Percentiles rank a stretch among this genome's conserved stretches.
phyloP scores from a whole-genome alignment of 2,797 vertebrate species.

The Lacerta bilineata region DNA sequence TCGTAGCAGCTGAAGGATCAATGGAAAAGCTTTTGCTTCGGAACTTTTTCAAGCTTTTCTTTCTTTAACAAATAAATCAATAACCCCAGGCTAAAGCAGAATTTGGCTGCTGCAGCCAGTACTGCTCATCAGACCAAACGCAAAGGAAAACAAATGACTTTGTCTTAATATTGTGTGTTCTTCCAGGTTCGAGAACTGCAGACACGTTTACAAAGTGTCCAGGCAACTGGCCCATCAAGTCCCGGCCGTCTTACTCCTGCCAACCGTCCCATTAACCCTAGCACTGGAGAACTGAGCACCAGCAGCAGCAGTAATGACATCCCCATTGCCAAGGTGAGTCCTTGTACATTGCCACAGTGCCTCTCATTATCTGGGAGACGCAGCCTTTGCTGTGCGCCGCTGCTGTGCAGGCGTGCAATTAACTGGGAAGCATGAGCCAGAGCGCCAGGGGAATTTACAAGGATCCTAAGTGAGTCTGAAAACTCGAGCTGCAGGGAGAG shows the following conservation, averaged over 20 bases:
- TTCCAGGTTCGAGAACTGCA: constrained; percentile 89
- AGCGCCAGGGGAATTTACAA: constrained; percentile 18
- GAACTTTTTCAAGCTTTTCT: background rate
- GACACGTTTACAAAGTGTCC: constrained; percentile 86
- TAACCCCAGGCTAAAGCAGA: background rate
- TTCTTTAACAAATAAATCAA: background rate
- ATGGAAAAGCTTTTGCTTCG: background rate
- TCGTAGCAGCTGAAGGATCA: background rate
- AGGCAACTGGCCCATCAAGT: constrained; percentile 84
- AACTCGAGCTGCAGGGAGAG: constrained; percentile 38
- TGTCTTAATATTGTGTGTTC: constrained; percentile 19
- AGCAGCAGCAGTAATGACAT: constrained; percentile 91
- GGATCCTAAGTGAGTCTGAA: background rate
- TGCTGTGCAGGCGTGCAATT: background rate
- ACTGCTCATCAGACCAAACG: constrained; percentile 15
- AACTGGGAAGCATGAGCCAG: background rate
- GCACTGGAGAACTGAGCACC: constrained; percentile 90
- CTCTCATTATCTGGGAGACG: background rate
- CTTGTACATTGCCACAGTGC: background rate
- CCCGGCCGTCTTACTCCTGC: constrained; percentile 83
- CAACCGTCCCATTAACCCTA: constrained; percentile 87
- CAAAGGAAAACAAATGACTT: constrained; percentile 36
- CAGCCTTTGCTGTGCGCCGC: constrained; percentile 8
- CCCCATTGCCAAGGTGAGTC: constrained; percentile 87
- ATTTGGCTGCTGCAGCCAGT: background rate